A percentile compares a stretch with the other conserved stretches of the same genome.
phyloP scores from a whole-genome alignment of 1,140 invertebrate genomes.

The Mizuhopecten yessoensis region DNA sequence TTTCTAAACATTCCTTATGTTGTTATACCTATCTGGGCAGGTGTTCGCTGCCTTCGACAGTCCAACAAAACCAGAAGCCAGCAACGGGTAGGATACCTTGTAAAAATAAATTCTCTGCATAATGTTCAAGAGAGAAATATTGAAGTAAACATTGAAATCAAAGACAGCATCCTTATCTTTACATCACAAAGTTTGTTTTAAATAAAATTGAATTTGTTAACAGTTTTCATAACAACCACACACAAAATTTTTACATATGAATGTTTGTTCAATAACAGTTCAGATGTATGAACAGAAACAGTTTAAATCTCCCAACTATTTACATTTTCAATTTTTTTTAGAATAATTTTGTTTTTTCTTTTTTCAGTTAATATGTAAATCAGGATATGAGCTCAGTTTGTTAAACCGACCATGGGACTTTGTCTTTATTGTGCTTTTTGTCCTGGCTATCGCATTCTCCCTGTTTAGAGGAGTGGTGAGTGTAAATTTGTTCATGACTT shows the following conservation, averaged over 20 bases:
- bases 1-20: slow-evolving; percentile 75
- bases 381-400: background rate
- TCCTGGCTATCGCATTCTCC: slow-evolving; percentile 64
- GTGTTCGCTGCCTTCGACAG: slow-evolving; percentile 68
- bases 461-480: slow-evolving; percentile 73
- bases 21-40: slow-evolving; percentile 68
- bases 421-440: slow-evolving; percentile 65
- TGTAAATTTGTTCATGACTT: slow-evolving; percentile 34
- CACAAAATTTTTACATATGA: slow-evolving; percentile 62
- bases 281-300: too few relatives aligned
- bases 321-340: too few relatives aligned
- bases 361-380: background rate
- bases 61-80: slow-evolving; percentile 53
- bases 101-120: background rate
- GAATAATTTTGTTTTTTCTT: background rate
- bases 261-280: too few relatives aligned
- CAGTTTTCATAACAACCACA: slow-evolving; percentile 17
- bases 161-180: background rate
- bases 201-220: background rate
- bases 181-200: background rate
- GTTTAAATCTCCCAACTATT: too few relatives aligned
- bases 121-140: background rate
- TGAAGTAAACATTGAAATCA: background rate
- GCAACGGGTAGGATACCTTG: slow-evolving; percentile 27
- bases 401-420: background rate